Evolutionary conservation across 2,113 vertebrate genomes (phyloP).

Genomic region (Cyrtonyx montezumae): DNA sequence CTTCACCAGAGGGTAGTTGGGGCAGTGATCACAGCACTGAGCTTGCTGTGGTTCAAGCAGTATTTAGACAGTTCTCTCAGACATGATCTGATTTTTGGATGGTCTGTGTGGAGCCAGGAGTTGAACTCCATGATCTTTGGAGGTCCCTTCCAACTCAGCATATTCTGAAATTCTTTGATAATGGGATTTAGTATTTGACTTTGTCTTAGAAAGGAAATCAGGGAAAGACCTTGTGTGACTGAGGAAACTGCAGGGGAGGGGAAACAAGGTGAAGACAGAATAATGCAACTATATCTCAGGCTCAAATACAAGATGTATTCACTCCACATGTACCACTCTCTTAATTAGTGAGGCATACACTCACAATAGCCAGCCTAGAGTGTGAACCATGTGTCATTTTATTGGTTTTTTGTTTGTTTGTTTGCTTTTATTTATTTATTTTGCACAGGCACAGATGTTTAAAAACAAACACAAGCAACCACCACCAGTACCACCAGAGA

Average conservation of each 20-base stretch:
- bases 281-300: not conserved
- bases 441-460: not conserved
- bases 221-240: not conserved
- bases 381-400: rapidly evolving
- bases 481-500: not conserved
- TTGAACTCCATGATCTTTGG: too few relatives aligned
- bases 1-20: too few relatives aligned
- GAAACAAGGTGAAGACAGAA: not conserved
- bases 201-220: not conserved
- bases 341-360: not conserved
- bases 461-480: not conserved
- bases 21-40: too few relatives aligned
- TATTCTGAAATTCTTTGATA: too few relatives aligned
- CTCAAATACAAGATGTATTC: not conserved
- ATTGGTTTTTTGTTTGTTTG: not conserved
- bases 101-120: too few relatives aligned
- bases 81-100: too few relatives aligned
- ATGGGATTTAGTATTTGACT: not conserved
- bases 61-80: too few relatives aligned
- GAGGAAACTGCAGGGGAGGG: not conserved
- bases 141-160: too few relatives aligned
- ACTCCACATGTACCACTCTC: not conserved
- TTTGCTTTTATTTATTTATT: not conserved
- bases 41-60: too few relatives aligned
- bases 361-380: not conserved